Base-by-base conservation (phyloP, 2,797 vertebrate species). In the Kryptolebias ocellatus region DNA sequence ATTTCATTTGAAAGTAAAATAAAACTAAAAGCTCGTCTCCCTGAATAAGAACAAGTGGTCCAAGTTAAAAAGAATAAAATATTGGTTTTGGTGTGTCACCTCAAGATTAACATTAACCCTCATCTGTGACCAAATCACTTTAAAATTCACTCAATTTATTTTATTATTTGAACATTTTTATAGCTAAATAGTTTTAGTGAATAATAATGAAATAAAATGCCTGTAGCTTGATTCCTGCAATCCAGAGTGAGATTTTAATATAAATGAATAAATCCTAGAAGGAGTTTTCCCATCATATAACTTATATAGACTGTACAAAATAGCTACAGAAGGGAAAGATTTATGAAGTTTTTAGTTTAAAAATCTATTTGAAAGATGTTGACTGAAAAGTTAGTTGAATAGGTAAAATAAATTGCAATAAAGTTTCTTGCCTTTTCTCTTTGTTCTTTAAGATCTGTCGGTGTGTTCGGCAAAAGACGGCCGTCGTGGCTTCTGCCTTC, bases 401-500 rank as follows among this genome's bases (percentile, higher is more conserved):
- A 3, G 37, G 15, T 16, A 20, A 49, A 53, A 24, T 24, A 52
- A 50, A 52, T 55, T 49, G n/a, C 17, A 20, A 16, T n/a, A 53
- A 42, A 37, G 18, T 44, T 17, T 44, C n/a, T 34, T 63, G 4
- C 3, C 16, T 20, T 60, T n/a, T 51, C 3, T 44, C 37, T 50
- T 50, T 72, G 72, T 56, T 62, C 31, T 20, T 66, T 2, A 60
- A 95, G 90, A 63, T 39, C 76, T 1, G 14, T 80, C 4, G 37
- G 81, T 27, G 81, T 66, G 5, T 92, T 87, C 12, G 89, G 81
- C 2, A 83, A 83, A 64, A 93, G 79, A 60, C 78, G 69, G 17
- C 78, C 91, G 73, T 73, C 76, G 1, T 91, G 91, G 91, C 69
- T 90, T 4, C 84, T 93, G 7, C 59, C 85, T 2, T 65, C 75